Conservation (phyloP, 2,113 vertebrate genomes). For the Antennarius striatus region DNA sequence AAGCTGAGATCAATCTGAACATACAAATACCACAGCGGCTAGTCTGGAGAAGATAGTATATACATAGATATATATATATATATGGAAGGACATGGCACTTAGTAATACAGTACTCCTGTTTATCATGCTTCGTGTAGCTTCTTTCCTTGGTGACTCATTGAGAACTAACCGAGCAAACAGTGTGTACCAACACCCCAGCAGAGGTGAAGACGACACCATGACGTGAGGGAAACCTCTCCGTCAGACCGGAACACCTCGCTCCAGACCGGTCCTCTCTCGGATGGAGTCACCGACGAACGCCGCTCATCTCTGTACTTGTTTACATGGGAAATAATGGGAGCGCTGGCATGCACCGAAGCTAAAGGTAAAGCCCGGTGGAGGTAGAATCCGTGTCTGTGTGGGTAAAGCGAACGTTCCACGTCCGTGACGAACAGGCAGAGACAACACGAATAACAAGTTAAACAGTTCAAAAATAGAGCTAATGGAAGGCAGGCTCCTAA, state of each 20-base stretch:
- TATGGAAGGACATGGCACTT: background rate
- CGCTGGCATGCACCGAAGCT: constrained; percentile 4
- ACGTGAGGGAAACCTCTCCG: constrained; percentile 41
- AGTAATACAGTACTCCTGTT: background rate
- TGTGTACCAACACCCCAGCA: constrained; percentile 72
- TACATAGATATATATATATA: too few relatives aligned
- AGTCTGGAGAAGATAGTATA: too few relatives aligned
- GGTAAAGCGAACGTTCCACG: background rate
- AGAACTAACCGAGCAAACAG: constrained; percentile 54
- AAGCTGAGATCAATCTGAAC: too few relatives aligned
- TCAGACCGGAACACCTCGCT: constrained; percentile 15
- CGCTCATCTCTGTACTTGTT: constrained; percentile 30
- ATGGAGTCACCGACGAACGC: background rate
- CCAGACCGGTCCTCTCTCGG: background rate
- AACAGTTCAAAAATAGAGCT: constrained; percentile 52
- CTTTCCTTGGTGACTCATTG: constrained; percentile 62
- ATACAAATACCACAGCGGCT: too few relatives aligned
- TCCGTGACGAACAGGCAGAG: background rate
- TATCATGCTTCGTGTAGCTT: background rate
- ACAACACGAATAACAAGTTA: constrained; percentile 22
- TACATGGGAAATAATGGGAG: constrained; percentile 15
- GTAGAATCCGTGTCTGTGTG: background rate
- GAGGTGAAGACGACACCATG: constrained; percentile 53
- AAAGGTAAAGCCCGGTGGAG: background rate
- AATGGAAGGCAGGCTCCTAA: constrained; percentile 50